Conservation (phyloP, 2,113 vertebrate genomes). For the Alligator sinensis region DNA sequence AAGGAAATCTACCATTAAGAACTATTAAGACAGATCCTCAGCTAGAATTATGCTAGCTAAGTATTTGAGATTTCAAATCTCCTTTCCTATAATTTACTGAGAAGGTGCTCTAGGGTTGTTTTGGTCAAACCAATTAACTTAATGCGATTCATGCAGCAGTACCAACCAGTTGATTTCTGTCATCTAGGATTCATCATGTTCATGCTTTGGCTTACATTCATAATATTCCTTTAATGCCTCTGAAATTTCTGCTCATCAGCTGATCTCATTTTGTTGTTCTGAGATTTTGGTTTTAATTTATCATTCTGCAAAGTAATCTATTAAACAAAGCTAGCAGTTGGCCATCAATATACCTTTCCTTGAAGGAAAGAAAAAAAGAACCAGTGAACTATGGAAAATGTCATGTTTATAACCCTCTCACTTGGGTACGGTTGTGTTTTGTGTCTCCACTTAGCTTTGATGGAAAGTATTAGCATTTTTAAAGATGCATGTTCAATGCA, state of each 20-base stretch:
- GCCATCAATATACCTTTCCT: background rate
- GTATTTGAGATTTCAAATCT: background rate
- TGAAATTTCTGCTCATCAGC: background rate
- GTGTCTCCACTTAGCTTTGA: background rate
- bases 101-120: background rate
- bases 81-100: background rate
- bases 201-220: background rate
- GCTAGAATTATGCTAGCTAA: background rate
- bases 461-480: background rate
- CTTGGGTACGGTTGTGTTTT: background rate
- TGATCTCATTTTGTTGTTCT: background rate
- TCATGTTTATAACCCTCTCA: background rate
- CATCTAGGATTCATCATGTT: background rate
- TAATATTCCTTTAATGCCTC: background rate
- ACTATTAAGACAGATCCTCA: background rate
- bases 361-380: background rate
- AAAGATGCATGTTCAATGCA: background rate
- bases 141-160: background rate
- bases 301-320: background rate
- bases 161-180: background rate
- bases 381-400: background rate
- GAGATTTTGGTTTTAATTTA: background rate
- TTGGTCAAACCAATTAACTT: background rate
- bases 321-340: slow-evolving; percentile 16
- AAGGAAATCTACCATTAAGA: background rate